Evolutionary conservation across 2,888 invertebrate genomes (phyloP), one percentile per base, ranked within the genome.

Genomic region (Ophion ventricosus): DNA sequence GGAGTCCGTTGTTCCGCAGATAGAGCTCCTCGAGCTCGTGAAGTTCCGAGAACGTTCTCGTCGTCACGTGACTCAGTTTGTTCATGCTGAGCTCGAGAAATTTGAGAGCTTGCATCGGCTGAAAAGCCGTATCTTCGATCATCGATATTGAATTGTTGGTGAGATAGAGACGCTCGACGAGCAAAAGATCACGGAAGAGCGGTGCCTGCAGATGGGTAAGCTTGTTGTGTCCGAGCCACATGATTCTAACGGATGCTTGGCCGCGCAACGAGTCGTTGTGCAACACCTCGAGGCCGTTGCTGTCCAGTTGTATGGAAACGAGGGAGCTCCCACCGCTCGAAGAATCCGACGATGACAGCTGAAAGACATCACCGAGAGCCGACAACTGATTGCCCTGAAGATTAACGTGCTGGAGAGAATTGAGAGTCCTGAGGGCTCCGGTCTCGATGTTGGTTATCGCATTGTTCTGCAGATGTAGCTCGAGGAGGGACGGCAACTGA

Each of bases 391-490:
- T 98, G 70, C 97, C 96, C 92, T 98, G 97, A 86, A 98, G 94
- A 94, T 98, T 98, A 83, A 98, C 96, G 91, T 98, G 98, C 90
- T 97, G 97, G 80, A 98, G 95, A 90, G 95, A 96, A 91, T 95
- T 95, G 70, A 98, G 94, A 1, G 96, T 96, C 35, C 96, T 95
- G 91, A 98, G 97, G 20, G 97, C 96, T 70, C 97, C 97, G 5
- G 96, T 96, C 85, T 97, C 97, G 89, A 98, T 97, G 74, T 95
- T 95, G 78, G 96, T 95, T 88, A 98, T 97, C 43, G 95, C 94
- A 93, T 98, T 98, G 93, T 97, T 97, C 92, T 98, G 98, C 86
- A 98, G 94, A 94, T 98, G 97, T 75, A 98, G 93, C 92, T 98
- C 98, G 88, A 97, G 94, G 63, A 98, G 94, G 11, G 96, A 95